Percentiles rank a stretch among this genome's conserved stretches.
Conservation (phyloP, 2,888 invertebrate genomes). For the Hermodice carunculata region DNA sequence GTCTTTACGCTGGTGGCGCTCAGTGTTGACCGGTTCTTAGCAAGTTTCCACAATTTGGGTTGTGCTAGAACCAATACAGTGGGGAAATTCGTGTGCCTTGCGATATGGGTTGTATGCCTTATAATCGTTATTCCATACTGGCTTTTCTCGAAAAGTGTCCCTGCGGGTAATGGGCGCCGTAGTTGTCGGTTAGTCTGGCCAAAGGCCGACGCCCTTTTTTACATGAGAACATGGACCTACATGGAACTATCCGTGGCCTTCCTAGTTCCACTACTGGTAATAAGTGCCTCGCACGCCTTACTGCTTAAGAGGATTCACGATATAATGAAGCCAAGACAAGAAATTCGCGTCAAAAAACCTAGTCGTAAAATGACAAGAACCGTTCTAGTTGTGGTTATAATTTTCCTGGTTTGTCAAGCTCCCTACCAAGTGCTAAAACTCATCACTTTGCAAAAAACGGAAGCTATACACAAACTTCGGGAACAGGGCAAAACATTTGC, state of each 20-base stretch:
- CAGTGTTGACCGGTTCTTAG: slow-evolving; percentile 33
- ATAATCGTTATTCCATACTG: slow-evolving; percentile 31
- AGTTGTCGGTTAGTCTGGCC: slow-evolving; percentile 18
- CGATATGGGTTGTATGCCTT: slow-evolving; percentile 28
- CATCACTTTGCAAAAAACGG: slow-evolving; percentile 10
- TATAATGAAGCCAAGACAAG: slow-evolving; percentile 3
- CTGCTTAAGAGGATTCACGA: slow-evolving; percentile 7
- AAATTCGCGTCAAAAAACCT: slow-evolving; percentile 8
- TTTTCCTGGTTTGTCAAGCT: slow-evolving; percentile 30
- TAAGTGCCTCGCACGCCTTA: slow-evolving; percentile 17
- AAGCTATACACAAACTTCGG: neutral
- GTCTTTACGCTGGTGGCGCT: slow-evolving; percentile 38
- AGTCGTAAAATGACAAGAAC: slow-evolving; percentile 30
- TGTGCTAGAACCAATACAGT: slow-evolving; percentile 23
- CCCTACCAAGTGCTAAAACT: slow-evolving; percentile 33
- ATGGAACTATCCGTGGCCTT: slow-evolving; percentile 25
- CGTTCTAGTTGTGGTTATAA: slow-evolving; percentile 31
- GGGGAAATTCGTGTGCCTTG: slow-evolving; percentile 28
- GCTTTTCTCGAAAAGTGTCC: slow-evolving; percentile 18
- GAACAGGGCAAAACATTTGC: neutral
- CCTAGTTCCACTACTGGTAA: slow-evolving; percentile 21
- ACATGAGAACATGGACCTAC: slow-evolving; percentile 10
- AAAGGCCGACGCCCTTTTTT: neutral
- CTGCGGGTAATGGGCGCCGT: neutral
- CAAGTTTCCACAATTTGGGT: slow-evolving; percentile 32